Base-by-base conservation (phyloP, 2,888 invertebrate species). In the Caenorhabditis imperialis region DNA sequence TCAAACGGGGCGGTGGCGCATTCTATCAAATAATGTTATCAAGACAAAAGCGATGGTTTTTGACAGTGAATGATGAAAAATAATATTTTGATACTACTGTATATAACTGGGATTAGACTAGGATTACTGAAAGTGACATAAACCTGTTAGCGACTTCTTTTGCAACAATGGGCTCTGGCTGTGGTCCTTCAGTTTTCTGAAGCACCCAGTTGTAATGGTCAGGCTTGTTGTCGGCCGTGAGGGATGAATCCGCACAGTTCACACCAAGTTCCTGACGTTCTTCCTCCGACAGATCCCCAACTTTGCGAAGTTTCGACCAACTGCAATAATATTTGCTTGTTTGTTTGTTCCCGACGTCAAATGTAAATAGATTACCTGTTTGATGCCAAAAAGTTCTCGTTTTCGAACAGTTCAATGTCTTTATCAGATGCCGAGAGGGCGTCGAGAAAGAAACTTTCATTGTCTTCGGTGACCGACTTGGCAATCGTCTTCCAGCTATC, bases 371-470 rank as follows among this genome's bases (percentile, higher is more conserved):
- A 30, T 30, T 30, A 53, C 53, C 45, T 37, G 22, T 18, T 23
- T 1, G 38, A 23, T 1, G 57, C 35, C 3, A 44, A 22, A 10
- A 67, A 67, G 20, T 67, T 67, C 3, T 44, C 27, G 10, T 37
- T n/a, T 18, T 67, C 67, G 18, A 67, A 67, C 4, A 42, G 42
- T 14, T 57, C 45, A 3, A 67, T 35, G 3, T 55, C 55, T 10
- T 58, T 51, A 8, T 50, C 37, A 8, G 51, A 33, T 14, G 50
- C 42, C 6, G 3, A 4, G 12, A 67, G 25, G 12, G 18, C 67
- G 3, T 57, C 37, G 5, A 67, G 25, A 4, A 67, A 45, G 30
- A 67, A 67, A 18, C 57, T 44, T n/a, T 67, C 67, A 23, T 51
- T 67, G 3, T 18, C 14, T 6, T 14, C 12, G n/a, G 55, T 57